Evolutionary conservation across 2,797 vertebrate species (phyloP).

Genomic region (Etheostoma perlongum): DNA sequence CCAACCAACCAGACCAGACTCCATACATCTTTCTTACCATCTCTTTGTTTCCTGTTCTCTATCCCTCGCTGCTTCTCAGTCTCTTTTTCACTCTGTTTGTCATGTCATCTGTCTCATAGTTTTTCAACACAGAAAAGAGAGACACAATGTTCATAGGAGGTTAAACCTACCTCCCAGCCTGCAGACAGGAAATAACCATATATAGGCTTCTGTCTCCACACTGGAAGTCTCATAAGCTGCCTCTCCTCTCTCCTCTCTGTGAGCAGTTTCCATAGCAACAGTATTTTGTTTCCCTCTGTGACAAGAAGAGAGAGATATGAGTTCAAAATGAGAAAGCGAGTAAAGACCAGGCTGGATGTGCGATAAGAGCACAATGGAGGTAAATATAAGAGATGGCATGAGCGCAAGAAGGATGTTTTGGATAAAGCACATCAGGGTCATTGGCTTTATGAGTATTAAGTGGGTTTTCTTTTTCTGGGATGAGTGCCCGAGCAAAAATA

Average conservation of each 20-base stretch:
- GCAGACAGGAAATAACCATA: conserved; percentile 85
- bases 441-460: conserved; percentile 50
- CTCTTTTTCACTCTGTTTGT: conserved; percentile 49
- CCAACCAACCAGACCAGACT: conserved; percentile 38
- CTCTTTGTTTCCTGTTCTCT: conserved; percentile 7
- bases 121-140: conserved; percentile 46
- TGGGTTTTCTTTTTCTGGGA: conserved; percentile 60
- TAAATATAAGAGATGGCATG: conserved; percentile 30
- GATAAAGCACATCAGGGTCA: conserved; percentile 49
- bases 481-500: conserved; percentile 49
- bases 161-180: conserved; percentile 57
- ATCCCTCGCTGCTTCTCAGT: neutral
- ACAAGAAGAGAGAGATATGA: conserved; percentile 72
- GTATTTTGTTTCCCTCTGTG: conserved; percentile 82
- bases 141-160: conserved; percentile 67
- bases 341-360: conserved; percentile 45
- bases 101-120: conserved; percentile 60
- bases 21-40: conserved; percentile 18
- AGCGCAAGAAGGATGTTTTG: conserved; percentile 38
- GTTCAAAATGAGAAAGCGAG: conserved; percentile 60
- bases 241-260: conserved; percentile 71
- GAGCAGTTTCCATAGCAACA: conserved; percentile 88
- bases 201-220: conserved; percentile 80
- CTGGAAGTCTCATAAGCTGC: conserved; percentile 81
- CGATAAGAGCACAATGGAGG: conserved; percentile 60